These are phyloP conservation scores for Luidia sarsii DNA, from an alignment of 53 echinoderm and acorn worm genomes.

Conservation along the genomic window DNA sequence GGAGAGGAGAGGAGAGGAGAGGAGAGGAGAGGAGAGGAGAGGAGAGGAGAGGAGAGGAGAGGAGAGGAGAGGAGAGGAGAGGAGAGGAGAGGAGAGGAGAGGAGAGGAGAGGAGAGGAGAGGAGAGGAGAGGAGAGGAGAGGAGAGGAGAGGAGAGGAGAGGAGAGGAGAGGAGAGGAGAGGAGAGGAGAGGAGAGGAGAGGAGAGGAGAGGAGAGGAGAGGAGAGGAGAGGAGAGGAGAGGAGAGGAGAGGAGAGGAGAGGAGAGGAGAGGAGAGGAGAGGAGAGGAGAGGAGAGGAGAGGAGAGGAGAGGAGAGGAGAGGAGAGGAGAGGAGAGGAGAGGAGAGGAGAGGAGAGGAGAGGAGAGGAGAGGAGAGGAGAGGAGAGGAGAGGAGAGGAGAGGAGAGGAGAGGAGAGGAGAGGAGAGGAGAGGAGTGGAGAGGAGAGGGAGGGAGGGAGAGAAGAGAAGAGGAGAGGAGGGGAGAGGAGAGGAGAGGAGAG, in stretches of 20 bases:
- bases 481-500: not conserved
- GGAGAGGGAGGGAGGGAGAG: not conserved
- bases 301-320: not conserved
- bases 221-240: not conserved
- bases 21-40: too few species aligned
- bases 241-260: not conserved
- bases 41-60: too few species aligned
- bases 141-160: not conserved
- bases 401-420: not conserved
- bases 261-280: not conserved
- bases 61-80: too few species aligned
- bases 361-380: not conserved
- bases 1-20: too few species aligned
- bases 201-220: not conserved
- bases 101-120: not conserved
- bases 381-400: not conserved
- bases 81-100: too few species aligned
- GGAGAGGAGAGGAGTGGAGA: not conserved
- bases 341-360: not conserved
- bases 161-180: not conserved
- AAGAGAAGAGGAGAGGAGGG: not conserved
- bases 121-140: not conserved
- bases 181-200: not conserved
- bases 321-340: not conserved
- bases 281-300: not conserved